A percentile compares a stretch with the other conserved stretches of the same genome.
Conservation (phyloP, 2,888 invertebrate species). For the Tachina fera region DNA sequence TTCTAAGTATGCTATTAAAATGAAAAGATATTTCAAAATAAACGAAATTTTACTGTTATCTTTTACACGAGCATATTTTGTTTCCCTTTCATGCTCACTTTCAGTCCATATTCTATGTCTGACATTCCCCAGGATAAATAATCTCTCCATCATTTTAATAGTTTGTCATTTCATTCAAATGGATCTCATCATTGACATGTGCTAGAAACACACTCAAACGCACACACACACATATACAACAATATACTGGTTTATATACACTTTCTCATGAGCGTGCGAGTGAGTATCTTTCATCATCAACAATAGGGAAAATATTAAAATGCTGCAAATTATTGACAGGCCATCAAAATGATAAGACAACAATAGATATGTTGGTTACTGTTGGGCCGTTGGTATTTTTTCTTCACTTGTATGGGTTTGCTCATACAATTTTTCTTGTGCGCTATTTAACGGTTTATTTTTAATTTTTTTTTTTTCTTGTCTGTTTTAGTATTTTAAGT, state of each 20-base stretch:
- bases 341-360: conserved; percentile 66
- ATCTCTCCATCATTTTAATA: background rate
- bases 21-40: background rate
- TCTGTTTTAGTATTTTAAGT: no score
- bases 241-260: background rate
- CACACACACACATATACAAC: no score
- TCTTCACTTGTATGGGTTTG: conserved; percentile 13
- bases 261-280: background rate
- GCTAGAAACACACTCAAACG: no score
- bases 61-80: background rate
- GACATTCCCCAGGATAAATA: background rate
- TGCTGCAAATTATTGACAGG: conserved; percentile 67
- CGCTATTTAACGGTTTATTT: conserved; percentile 22
- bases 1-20: conserved; percentile 33
- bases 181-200: conserved; percentile 2
- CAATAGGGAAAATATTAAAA: conserved; percentile 46
- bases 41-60: background rate
- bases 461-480: background rate
- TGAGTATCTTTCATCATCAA: background rate
- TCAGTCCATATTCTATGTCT: background rate
- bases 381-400: background rate
- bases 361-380: conserved; percentile 23
- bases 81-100: background rate
- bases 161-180: conserved; percentile 37
- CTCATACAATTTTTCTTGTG: no score